These are phyloP conservation scores for Polyodon spathula DNA, from an alignment of 2,113 vertebrate genomes.

Conservation along the genomic window DNA sequence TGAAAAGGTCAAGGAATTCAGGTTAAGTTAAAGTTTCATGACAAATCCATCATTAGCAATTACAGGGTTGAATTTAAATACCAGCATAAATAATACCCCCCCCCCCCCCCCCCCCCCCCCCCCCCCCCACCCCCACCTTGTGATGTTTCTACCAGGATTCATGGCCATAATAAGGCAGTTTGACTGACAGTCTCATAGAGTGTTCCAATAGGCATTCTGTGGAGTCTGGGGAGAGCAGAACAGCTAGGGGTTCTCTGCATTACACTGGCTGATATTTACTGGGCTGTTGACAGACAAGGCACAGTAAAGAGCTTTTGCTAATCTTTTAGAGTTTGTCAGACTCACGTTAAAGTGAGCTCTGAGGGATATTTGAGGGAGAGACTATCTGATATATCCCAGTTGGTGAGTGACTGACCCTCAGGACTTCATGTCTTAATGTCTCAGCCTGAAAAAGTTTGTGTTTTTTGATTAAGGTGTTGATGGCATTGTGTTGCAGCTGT, in stretches of 20 bases:
- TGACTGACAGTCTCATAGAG: constrained; percentile 37
- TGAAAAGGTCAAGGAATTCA: constrained; percentile 18
- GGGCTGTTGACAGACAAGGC: constrained; percentile 33
- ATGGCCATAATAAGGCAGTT: constrained; percentile 32
- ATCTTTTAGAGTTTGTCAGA: constrained; percentile 29
- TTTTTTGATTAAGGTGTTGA: too few relatives aligned
- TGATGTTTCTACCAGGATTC: constrained; percentile 39
- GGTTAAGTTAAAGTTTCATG: constrained; percentile 28
- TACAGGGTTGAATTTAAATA: constrained; percentile 54
- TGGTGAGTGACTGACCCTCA: background rate
- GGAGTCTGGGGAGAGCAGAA: constrained; percentile 17
- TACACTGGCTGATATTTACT: constrained; percentile 23
- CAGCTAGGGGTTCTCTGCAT: constrained; percentile 39
- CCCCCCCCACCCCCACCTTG: constrained; percentile 30
- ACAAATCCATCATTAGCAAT: constrained; percentile 54
- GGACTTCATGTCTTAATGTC: too few relatives aligned
- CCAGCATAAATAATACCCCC: constrained; percentile 48
- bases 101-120: constrained; percentile 27
- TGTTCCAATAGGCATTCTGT: constrained; percentile 42
- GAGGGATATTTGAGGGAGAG: constrained; percentile 17
- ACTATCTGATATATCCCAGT: constrained; percentile 18
- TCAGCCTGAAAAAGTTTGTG: too few relatives aligned
- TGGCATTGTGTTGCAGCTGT: too few relatives aligned
- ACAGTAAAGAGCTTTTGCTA: constrained; percentile 20
- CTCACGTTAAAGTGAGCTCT: constrained; percentile 29